A percentile compares a stretch with the other conserved stretches of the same genome.
phyloP scores from a whole-genome alignment of 2,888 invertebrate species.

The Bombyx huttoni region DNA sequence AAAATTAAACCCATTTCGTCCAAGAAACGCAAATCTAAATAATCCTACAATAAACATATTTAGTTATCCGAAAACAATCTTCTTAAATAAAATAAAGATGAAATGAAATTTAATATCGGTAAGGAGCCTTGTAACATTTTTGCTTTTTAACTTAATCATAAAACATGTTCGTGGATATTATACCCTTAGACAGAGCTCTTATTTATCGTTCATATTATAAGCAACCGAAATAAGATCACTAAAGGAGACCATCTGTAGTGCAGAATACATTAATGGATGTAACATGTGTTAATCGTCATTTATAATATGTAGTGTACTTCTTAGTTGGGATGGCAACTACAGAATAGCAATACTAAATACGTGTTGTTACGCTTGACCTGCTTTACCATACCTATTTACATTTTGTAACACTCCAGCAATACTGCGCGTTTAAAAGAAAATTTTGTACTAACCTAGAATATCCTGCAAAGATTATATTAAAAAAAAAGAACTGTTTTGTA shows the following conservation, averaged over 20 bases:
- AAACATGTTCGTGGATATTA: background rate
- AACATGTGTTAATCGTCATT: constrained; percentile 15
- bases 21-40: background rate
- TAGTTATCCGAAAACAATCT: background rate
- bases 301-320: constrained; percentile 4
- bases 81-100: background rate
- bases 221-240: background rate
- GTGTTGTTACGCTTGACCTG: constrained; percentile 16
- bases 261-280: constrained; percentile 11
- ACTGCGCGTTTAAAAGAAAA: background rate
- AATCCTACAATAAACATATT: background rate
- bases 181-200: background rate
- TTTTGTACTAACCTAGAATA: background rate
- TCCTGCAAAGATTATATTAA: too few relatives aligned
- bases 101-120: background rate
- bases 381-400: constrained; percentile 8
- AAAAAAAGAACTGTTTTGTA: too few relatives aligned
- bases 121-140: too few relatives aligned
- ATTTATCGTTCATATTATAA: background rate
- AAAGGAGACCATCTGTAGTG: constrained; percentile 17
- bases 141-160: too few relatives aligned
- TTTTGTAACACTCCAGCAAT: background rate
- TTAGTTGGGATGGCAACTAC: background rate
- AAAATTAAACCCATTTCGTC: background rate
- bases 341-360: constrained; percentile 3